Evolutionary conservation across 1,140 invertebrate species (phyloP), one percentile per base, ranked within the genome.

Genomic region (Chrysomallon squamiferum): DNA sequence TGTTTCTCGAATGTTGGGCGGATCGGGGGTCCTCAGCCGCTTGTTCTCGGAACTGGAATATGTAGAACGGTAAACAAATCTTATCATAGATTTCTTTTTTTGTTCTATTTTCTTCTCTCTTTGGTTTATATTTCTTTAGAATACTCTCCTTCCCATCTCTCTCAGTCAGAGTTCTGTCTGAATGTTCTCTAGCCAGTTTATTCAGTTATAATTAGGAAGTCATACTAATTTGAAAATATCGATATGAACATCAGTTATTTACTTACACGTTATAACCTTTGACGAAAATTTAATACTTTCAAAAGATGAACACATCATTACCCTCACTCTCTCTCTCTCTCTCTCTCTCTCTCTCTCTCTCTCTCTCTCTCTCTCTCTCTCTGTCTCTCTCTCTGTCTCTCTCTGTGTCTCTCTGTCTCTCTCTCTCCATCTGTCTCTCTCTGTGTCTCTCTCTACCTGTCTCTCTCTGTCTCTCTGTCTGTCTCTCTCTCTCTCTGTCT

Each of bases 1-100:
- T 59, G 58, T 43, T 59, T 38, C 25, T 59, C 58, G 9, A 38
- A 43, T 43, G 38, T 59, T 15, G 58, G 58, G 3, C 32, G 32
- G 38, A 43, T 59, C 22, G 58, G 58, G 2, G 58, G 58, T 13
- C 2, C 33, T n/a, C 58, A 59, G 25, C 15, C 22, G 27, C 9
- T 59, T 15, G 41, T 43, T 0, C 35, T 59, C 2, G 58, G 35
- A n/a, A 43, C 20, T 22, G 58, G 58, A 2, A 54, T 27, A 25
- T 54, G 50, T 27, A 54, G 50, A 54, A 54, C 50, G 50, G 50
- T 54, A 54, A 30, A 30, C 15, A 38, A 38, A 27, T 30, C 11
- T 11, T 11, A 11, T n/a, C 49, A 50, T 50, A 22, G 20, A 45
- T 13, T 1, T 13, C 15, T 20, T 2, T 13, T 45, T 45, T 47